A percentile compares a stretch with the other conserved stretches of the same genome.
Evolutionary conservation across 2,888 invertebrate species (phyloP).

Genomic region (Biston stratarius): DNA sequence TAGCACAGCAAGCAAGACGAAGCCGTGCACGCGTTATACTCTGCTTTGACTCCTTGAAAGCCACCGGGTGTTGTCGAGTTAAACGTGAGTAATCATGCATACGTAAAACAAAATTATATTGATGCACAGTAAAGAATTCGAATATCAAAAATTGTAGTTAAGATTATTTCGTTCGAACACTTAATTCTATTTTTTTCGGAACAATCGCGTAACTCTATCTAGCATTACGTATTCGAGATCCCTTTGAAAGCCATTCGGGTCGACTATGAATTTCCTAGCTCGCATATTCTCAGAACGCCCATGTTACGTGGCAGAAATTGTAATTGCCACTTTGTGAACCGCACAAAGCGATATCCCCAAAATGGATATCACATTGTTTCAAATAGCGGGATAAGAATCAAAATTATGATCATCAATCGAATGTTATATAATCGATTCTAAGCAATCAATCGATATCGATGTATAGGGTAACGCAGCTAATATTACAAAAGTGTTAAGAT

Average conservation of each 20-base stretch:
- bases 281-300: conserved; percentile 23
- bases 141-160: neutral
- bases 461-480: no score
- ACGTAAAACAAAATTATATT: no score
- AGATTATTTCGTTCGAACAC: neutral
- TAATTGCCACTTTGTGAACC: conserved; percentile 27
- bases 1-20: no score
- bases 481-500: no score
- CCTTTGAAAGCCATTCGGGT: conserved; percentile 30
- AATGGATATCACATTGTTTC: conserved; percentile 19
- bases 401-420: neutral
- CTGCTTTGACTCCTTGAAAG: no score
- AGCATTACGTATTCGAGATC: conserved; percentile 30
- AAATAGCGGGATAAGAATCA: conserved; percentile 5
- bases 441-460: no score
- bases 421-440: neutral
- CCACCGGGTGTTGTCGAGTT: no score
- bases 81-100: no score
- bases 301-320: conserved; percentile 31
- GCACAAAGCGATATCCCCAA: conserved; percentile 9
- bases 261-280: conserved; percentile 30
- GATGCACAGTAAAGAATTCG: no score
- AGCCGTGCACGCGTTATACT: no score
- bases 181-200: neutral
- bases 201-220: conserved; percentile 1